phyloP scores from a whole-genome alignment of 2,113 vertebrate species.

The Xiphophorus maculatus region DNA sequence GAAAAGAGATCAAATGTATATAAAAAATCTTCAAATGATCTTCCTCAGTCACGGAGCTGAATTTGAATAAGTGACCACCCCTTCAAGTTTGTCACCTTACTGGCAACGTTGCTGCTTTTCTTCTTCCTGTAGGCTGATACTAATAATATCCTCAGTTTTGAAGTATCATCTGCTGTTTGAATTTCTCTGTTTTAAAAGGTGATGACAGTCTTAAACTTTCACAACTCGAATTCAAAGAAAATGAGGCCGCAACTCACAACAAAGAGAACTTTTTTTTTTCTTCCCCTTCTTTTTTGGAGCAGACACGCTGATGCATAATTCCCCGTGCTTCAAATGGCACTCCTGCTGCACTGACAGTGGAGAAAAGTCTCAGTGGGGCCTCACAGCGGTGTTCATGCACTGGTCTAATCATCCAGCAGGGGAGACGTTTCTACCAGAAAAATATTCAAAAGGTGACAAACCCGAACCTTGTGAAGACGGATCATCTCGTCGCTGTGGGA shows the following conservation, averaged over 20 bases:
- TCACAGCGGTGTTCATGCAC: constrained; percentile 21
- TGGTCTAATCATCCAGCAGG: constrained; percentile 59
- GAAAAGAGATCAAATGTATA: neutral
- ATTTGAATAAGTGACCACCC: constrained; percentile 21
- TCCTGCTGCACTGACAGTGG: constrained; percentile 33
- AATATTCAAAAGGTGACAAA: constrained; percentile 31
- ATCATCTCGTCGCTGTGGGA: constrained; percentile 13
- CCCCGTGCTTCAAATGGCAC: constrained; percentile 18
- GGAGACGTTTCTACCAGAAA: constrained; percentile 35
- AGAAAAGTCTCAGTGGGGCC: constrained; percentile 42
- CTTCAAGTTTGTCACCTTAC: constrained; percentile 1
- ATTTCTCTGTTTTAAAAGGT: constrained; percentile 9
- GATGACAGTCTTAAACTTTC: constrained; percentile 39
- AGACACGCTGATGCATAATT: constrained; percentile 28
- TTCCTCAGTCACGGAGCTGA: neutral
- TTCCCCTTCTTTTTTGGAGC: neutral
- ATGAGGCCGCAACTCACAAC: constrained; percentile 11
- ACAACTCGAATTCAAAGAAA: constrained; percentile 23
- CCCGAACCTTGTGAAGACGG: constrained; percentile 26
- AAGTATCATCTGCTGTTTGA: constrained; percentile 15
- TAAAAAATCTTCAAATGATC: neutral
- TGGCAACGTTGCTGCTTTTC: constrained; percentile 1
- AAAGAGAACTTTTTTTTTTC: constrained; percentile 11
- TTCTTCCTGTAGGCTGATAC: constrained; percentile 14
- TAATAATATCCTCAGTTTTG: constrained; percentile 45